Conservation (phyloP, 1,140 invertebrate species). For the Pogonomyrmex californicus region DNA sequence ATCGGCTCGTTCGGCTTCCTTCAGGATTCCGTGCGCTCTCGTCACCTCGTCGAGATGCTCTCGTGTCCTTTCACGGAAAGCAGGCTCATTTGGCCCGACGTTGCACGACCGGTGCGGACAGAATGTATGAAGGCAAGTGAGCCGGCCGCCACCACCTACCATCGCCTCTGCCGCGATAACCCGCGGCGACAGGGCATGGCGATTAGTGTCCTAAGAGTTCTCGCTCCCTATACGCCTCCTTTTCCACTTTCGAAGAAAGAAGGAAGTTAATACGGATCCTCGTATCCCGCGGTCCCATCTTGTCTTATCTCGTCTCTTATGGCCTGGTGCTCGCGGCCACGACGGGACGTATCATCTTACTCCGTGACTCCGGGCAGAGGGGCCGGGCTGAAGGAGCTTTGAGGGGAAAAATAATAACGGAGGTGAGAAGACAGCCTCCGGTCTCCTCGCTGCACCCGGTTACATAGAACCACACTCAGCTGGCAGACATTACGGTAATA, state of each 20-base stretch:
- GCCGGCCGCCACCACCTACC: neutral
- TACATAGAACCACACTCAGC: constrained; percentile 68
- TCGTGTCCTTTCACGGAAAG: constrained; percentile 39
- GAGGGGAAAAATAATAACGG: constrained; percentile 73
- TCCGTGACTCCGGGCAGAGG: constrained; percentile 35
- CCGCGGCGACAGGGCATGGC: constrained; percentile 66
- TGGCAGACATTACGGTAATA: constrained; percentile 67
- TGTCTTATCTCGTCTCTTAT: constrained; percentile 74
- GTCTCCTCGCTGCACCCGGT: constrained; percentile 41
- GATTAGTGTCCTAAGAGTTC: constrained; percentile 65
- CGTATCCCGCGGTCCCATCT: constrained; percentile 69
- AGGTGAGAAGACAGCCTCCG: constrained; percentile 45
- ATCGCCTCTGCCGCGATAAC: constrained; percentile 53
- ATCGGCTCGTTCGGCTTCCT: neutral
- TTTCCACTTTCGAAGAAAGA: constrained; percentile 47
- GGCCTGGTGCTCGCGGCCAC: constrained; percentile 63
- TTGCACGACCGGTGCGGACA: constrained; percentile 27
- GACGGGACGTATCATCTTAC: constrained; percentile 74
- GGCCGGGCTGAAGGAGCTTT: constrained; percentile 46
- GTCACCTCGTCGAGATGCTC: constrained; percentile 23
- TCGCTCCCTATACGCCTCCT: constrained; percentile 9
- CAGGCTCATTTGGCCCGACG: constrained; percentile 57
- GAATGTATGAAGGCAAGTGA: constrained; percentile 22
- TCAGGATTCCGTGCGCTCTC: neutral
- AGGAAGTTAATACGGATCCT: constrained; percentile 70